phyloP scores from a whole-genome alignment of 2,888 invertebrate genomes.

The Melikaiella ostensackeni region DNA sequence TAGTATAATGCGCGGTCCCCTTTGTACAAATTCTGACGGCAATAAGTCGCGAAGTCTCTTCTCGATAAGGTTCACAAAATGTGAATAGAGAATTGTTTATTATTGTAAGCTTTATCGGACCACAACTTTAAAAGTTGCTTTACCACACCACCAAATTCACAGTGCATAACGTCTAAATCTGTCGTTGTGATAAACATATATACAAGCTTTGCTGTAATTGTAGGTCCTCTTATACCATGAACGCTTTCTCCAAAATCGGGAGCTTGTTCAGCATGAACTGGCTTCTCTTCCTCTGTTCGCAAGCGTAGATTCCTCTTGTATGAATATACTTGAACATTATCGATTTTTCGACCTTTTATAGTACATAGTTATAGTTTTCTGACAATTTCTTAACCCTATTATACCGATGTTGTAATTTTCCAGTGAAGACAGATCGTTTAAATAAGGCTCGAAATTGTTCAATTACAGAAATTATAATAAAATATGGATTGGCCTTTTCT shows the following conservation, averaged over 20 bases:
- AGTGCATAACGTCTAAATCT: constrained; percentile 50
- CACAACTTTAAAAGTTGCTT: constrained; percentile 35
- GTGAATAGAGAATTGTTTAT: constrained; percentile 36
- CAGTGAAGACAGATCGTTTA: too few relatives aligned
- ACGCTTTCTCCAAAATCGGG: not conserved
- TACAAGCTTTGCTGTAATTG: constrained; percentile 43
- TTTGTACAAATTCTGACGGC: constrained; percentile 45
- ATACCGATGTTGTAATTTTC: too few relatives aligned
- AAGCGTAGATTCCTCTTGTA: too few relatives aligned
- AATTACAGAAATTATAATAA: too few relatives aligned
- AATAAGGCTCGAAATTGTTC: too few relatives aligned
- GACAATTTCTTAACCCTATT: too few relatives aligned
- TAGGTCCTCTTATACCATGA: constrained; percentile 49
- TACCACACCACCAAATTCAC: constrained; percentile 44
- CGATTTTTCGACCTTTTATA: too few relatives aligned
- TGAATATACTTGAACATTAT: too few relatives aligned
- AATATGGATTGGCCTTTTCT: too few relatives aligned
- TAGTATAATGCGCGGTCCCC: constrained; percentile 42
- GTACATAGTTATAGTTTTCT: too few relatives aligned
- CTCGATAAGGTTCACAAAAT: constrained; percentile 40
- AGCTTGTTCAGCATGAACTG: too few relatives aligned
- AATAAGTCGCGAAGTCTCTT: constrained; percentile 35
- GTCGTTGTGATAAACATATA: constrained; percentile 41
- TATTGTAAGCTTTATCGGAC: constrained; percentile 39
- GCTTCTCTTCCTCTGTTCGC: too few relatives aligned